These are phyloP conservation scores for Microtus montanus DNA, from an alignment of 2,113 vertebrate genomes.

Conservation along the genomic window DNA sequence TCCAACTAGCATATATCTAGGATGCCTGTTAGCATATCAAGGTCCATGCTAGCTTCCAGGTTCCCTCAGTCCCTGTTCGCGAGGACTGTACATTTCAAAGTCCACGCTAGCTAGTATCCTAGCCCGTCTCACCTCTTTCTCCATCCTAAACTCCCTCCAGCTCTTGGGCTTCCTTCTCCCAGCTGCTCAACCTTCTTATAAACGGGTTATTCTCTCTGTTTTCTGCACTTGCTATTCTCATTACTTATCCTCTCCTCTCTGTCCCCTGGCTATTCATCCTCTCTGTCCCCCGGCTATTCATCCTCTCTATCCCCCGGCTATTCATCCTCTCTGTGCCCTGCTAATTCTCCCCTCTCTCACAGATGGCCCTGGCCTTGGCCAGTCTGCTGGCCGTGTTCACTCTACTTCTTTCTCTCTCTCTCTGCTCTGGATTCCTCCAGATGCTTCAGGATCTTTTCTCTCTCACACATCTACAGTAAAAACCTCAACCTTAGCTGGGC, in stretches of 20 bases:
- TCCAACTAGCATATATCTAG: too few species aligned
- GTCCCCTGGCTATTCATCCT: too few species aligned
- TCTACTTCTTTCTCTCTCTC: neutral
- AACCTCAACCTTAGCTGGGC: neutral
- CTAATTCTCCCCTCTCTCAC: neutral
- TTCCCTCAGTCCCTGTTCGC: neutral
- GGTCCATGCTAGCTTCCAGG: neutral
- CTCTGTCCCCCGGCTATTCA: too few species aligned
- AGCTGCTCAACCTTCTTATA: neutral
- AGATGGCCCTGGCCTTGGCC: neutral
- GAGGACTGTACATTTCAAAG: neutral
- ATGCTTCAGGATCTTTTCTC: neutral
- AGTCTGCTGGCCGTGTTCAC: neutral
- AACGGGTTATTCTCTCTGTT: neutral
- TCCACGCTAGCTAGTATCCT: neutral
- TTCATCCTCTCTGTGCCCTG: neutral
- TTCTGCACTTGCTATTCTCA: neutral
- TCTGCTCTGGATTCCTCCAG: neutral
- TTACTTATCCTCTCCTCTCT: neutral
- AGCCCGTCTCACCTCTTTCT: neutral
- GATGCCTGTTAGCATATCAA: neutral
- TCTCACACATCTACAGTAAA: neutral
- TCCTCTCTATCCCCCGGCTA: too few species aligned
- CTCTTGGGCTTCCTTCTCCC: neutral
- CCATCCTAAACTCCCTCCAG: neutral